These are phyloP conservation scores for Gallinago stenura DNA, from an alignment of 2,797 vertebrate species.

Conservation along the genomic window DNA sequence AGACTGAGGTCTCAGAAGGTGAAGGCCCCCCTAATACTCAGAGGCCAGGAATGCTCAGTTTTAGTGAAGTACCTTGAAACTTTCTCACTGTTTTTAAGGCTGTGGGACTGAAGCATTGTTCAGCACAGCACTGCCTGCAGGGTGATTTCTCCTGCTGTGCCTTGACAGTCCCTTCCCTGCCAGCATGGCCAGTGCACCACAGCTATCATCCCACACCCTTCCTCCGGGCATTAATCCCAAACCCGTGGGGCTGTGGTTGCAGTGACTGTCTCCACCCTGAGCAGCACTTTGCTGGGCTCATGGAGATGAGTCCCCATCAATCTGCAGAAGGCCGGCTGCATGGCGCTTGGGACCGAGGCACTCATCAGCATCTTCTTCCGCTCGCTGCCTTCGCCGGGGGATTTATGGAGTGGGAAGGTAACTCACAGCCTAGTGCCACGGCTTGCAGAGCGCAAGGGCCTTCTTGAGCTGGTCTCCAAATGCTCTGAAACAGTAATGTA, in stretches of 20 bases:
- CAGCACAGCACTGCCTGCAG: fast-evolving
- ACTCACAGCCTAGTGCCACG: fast-evolving
- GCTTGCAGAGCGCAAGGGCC: not conserved
- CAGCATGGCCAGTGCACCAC: not conserved
- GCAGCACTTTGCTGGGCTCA: fast-evolving
- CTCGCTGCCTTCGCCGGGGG: not conserved
- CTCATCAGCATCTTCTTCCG: not conserved
- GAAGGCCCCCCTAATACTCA: not conserved
- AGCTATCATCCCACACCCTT: not conserved
- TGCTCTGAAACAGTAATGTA: not conserved
- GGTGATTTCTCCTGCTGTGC: not conserved
- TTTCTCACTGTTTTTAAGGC: not conserved
- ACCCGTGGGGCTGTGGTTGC: not conserved
- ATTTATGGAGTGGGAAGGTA: not conserved
- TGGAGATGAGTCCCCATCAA: not conserved
- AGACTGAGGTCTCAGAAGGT: not conserved
- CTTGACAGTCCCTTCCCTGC: not conserved
- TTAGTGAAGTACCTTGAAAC: not conserved
- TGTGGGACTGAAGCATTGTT: not conserved
- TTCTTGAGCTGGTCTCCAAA: fast-evolving
- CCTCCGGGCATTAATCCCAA: fast-evolving
- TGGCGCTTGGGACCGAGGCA: not conserved
- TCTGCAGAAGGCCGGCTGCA: fast-evolving
- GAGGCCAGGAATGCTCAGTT: not conserved
- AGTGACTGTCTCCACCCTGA: not conserved